Base-by-base conservation (phyloP, 92 coral and sea anemone genomes). In the Parazoanthus atlanticus region DNA sequence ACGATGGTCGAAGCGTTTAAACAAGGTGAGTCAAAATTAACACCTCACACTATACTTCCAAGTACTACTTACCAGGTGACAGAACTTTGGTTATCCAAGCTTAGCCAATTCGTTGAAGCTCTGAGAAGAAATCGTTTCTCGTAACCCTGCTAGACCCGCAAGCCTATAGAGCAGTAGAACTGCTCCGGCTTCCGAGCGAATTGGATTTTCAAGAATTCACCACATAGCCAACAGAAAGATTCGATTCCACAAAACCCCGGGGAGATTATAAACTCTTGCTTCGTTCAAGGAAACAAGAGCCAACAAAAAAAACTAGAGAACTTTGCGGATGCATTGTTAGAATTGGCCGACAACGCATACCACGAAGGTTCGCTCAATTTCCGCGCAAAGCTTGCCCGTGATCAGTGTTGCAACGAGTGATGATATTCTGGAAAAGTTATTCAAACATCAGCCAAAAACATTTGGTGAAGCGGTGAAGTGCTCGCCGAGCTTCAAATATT, bases 241-340 rank as follows among this genome's bases (percentile, higher is more conserved):
- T 85, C 73, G 88, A 85, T 31, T 29, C 28, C 33, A 78, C 80
- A 36, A 85, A 85, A 78, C 74, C 81, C 29, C 46, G 47, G 69
- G 81, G 78, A 9, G 88, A 73, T 31, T 85, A 46, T 47, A 85
- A 85, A 47, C 76, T 85, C 31, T 74, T 71, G 84, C n/a, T 21
- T 49, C 84, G 84, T 43, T 46, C 84, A 26, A 40, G 84, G 56
- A 80, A 80, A 26, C 84, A 46, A 61, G 43, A 80, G 40, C 30
- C 84, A 9, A 80, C 67, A 25, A 43, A 82, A 69, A 46, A 73
- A 84, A 43, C 29, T 85, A 23, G 79, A 38, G 25, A 8, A 26
- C 72, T 82, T 82, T 71, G 46, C 67, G 9, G 49, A 82, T 19
- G 31, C 40, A 23, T 30, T 82, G 29, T 73, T 82, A 8, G 47